Evolutionary conservation across 1,140 invertebrate species (phyloP).

Genomic region (Drosophila fuyamai): DNA sequence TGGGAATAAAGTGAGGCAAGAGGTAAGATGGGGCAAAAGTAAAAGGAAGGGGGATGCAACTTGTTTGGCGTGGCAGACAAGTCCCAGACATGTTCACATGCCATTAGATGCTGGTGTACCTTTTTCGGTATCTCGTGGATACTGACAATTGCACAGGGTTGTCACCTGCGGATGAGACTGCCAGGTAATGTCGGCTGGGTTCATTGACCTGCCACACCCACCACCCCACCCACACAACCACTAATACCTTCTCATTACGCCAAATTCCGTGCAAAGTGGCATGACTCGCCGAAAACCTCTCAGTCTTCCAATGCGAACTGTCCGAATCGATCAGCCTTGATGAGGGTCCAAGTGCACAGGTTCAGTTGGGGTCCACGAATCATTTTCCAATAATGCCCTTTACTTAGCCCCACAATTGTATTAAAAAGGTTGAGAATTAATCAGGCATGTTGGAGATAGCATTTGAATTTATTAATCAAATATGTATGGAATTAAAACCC

Average conservation of each 20-base stretch:
- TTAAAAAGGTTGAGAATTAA: slow-evolving; percentile 3
- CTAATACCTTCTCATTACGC: slow-evolving; percentile 48
- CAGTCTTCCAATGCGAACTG: slow-evolving; percentile 33
- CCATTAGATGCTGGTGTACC: slow-evolving; percentile 35
- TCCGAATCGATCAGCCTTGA: slow-evolving; percentile 53
- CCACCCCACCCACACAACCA: slow-evolving; percentile 21
- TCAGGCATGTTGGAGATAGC: background rate
- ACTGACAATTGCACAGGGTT: slow-evolving; percentile 39
- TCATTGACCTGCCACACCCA: slow-evolving; percentile 30
- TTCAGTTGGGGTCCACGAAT: background rate
- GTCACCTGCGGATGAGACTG: slow-evolving; percentile 21
- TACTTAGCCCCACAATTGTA: slow-evolving; percentile 6
- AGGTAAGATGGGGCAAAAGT: slow-evolving; percentile 12
- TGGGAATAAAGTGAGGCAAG: slow-evolving; percentile 12
- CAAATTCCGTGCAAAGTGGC: slow-evolving; percentile 43
- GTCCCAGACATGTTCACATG: slow-evolving; percentile 36
- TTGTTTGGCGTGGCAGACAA: slow-evolving; percentile 53
- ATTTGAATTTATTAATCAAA: background rate
- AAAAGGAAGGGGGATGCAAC: slow-evolving; percentile 20
- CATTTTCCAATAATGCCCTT: background rate
- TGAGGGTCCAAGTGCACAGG: slow-evolving; percentile 36
- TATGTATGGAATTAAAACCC: background rate
- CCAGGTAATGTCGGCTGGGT: slow-evolving; percentile 1
- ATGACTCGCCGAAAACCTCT: slow-evolving; percentile 42
- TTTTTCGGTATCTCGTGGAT: background rate